Percentiles rank a stretch among this genome's conserved stretches.
Conservation (phyloP, 2,797 vertebrate genomes). For the Spinibarbus caldwelli region DNA sequence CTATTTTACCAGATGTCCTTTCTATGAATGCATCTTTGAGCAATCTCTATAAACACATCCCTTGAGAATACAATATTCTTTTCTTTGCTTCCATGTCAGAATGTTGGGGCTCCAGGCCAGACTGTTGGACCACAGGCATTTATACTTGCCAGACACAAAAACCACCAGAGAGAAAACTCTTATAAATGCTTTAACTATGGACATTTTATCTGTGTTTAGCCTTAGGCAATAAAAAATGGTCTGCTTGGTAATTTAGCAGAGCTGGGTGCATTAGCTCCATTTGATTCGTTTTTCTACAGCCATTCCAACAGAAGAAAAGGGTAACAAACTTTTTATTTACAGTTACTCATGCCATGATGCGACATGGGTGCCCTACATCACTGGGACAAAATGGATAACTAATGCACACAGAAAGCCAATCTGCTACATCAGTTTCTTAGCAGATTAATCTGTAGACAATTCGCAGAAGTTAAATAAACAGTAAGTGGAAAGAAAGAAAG, state of each 20-base stretch:
- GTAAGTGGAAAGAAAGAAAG: background rate
- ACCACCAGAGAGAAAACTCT: slow-evolving; percentile 27
- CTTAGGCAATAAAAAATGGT: slow-evolving; percentile 18
- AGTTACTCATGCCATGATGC: slow-evolving; percentile 19
- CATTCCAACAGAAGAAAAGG: slow-evolving; percentile 21
- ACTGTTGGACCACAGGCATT: slow-evolving; percentile 30
- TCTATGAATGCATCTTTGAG: slow-evolving; percentile 11
- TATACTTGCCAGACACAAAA: slow-evolving; percentile 42
- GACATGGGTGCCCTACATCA: background rate
- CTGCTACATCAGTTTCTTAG: background rate
- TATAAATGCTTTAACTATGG: slow-evolving; percentile 35
- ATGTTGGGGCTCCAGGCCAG: slow-evolving; percentile 27
- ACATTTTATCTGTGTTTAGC: slow-evolving; percentile 42
- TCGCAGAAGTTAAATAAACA: background rate
- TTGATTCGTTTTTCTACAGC: slow-evolving; percentile 36
- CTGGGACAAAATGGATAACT: background rate
- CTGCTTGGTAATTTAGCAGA: slow-evolving; percentile 22
- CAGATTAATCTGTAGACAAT: background rate
- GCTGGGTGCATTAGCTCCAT: slow-evolving; percentile 32
- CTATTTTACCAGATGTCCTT: slow-evolving; percentile 10
- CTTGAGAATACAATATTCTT: slow-evolving; percentile 2
- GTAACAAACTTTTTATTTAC: slow-evolving; percentile 40
- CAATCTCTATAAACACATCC: slow-evolving; percentile 28
- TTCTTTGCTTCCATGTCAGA: slow-evolving; percentile 33
- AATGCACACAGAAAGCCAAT: background rate